Evolutionary conservation across 2,888 invertebrate genomes (phyloP).

Genomic region (Gryllus longicercus): DNA sequence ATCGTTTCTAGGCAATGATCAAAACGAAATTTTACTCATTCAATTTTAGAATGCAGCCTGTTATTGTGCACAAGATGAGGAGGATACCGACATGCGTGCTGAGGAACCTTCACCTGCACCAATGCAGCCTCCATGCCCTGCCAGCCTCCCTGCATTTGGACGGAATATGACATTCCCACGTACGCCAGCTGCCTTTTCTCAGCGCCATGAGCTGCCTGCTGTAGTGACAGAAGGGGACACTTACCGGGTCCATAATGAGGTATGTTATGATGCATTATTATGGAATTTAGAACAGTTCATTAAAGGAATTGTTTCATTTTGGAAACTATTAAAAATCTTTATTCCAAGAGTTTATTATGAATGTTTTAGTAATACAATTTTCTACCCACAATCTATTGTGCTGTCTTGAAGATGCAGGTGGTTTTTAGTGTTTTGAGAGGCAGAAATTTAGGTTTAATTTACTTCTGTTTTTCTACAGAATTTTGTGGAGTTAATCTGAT

Average conservation of each 20-base stretch:
- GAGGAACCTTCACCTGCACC: constrained; percentile 39
- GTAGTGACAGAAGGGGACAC: constrained; percentile 62
- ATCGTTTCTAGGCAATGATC: too few relatives aligned
- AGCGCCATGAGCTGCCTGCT: constrained; percentile 61
- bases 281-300: background rate
- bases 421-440: too few relatives aligned
- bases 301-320: too few relatives aligned
- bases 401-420: too few relatives aligned
- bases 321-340: too few relatives aligned
- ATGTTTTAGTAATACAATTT: too few relatives aligned
- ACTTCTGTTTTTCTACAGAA: too few relatives aligned
- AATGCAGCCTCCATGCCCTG: constrained; percentile 22
- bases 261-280: constrained; percentile 37
- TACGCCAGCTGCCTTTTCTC: constrained; percentile 40
- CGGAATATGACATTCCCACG: constrained; percentile 61
- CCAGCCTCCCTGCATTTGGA: constrained; percentile 48
- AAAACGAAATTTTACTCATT: background rate
- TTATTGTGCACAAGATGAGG: constrained; percentile 46
- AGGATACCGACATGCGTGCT: constrained; percentile 42
- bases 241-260: constrained; percentile 48
- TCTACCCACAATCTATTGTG: too few relatives aligned
- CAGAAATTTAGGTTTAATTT: too few relatives aligned
- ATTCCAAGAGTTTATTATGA: too few relatives aligned
- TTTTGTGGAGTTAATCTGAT: too few relatives aligned
- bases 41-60: constrained; percentile 46